These are phyloP conservation scores for Hyaena hyaena DNA, from an alignment of 2,113 vertebrate species.

Conservation along the genomic window DNA sequence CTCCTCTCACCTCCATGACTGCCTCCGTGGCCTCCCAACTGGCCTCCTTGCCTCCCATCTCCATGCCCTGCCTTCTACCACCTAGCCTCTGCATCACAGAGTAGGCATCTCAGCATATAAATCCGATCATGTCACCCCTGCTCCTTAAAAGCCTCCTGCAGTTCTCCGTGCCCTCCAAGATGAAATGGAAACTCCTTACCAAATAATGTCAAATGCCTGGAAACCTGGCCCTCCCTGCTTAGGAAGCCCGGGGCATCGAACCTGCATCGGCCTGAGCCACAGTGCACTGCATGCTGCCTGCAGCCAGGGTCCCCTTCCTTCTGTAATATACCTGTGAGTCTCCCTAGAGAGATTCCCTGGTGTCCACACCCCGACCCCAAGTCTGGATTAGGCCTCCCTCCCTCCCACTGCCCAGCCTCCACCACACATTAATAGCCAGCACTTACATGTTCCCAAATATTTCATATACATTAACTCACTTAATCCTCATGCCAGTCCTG, in stretches of 20 bases:
- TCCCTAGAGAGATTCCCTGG: background rate
- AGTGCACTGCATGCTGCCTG: rapidly evolving
- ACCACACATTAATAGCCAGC: background rate
- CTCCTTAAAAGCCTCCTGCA: background rate
- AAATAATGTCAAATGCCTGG: background rate
- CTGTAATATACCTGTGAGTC: background rate
- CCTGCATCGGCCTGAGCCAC: background rate
- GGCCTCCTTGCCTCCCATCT: background rate
- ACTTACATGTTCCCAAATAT: background rate
- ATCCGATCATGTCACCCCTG: background rate
- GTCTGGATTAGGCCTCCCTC: background rate
- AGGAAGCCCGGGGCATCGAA: background rate
- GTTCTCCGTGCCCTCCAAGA: background rate
- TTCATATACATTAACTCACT: background rate
- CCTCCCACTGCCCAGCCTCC: background rate
- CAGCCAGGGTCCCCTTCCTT: background rate
- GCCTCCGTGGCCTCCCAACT: background rate
- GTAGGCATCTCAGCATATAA: background rate
- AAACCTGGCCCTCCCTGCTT: background rate
- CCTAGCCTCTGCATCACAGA: background rate
- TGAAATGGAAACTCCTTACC: background rate
- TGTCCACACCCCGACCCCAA: background rate
- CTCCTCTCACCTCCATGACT: background rate
- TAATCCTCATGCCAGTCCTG: background rate
- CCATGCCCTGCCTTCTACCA: background rate